Evolutionary conservation across 2,888 invertebrate species (phyloP).

Genomic region (Clitarchus hookeri): DNA sequence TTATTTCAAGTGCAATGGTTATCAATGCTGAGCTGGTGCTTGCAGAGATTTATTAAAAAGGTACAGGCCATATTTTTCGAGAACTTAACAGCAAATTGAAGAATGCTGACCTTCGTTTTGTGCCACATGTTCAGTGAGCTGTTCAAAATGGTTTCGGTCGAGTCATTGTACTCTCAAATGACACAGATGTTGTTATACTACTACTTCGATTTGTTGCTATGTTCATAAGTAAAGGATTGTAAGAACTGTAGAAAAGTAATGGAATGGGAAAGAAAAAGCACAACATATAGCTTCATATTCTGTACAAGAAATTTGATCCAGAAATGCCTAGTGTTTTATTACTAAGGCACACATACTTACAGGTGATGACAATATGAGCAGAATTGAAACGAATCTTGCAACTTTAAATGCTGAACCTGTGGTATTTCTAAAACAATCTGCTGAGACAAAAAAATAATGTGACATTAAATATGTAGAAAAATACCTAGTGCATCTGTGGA

Average conservation of each 20-base stretch:
- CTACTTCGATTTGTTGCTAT: neutral
- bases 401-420: neutral
- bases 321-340: neutral
- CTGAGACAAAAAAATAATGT: neutral
- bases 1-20: conserved; percentile 17
- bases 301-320: neutral
- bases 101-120: conserved; percentile 3
- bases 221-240: conserved; percentile 12
- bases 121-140: conserved; percentile 16
- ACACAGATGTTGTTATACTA: conserved; percentile 11
- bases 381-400: neutral
- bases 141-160: neutral
- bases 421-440: neutral
- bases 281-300: neutral
- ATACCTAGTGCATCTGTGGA: neutral
- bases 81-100: neutral
- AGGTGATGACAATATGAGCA: too few species aligned
- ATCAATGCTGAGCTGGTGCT: neutral
- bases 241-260: neutral
- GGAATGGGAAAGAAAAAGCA: neutral
- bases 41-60: conserved; percentile 10
- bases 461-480: conserved; percentile 17
- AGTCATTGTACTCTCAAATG: conserved; percentile 5
- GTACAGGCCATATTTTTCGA: neutral
- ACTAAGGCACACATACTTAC: neutral